A percentile compares a stretch with the other conserved stretches of the same genome.
These are phyloP conservation scores for Drosophila monieri DNA, from an alignment of 2,888 invertebrate genomes.

Conservation along the genomic window DNA sequence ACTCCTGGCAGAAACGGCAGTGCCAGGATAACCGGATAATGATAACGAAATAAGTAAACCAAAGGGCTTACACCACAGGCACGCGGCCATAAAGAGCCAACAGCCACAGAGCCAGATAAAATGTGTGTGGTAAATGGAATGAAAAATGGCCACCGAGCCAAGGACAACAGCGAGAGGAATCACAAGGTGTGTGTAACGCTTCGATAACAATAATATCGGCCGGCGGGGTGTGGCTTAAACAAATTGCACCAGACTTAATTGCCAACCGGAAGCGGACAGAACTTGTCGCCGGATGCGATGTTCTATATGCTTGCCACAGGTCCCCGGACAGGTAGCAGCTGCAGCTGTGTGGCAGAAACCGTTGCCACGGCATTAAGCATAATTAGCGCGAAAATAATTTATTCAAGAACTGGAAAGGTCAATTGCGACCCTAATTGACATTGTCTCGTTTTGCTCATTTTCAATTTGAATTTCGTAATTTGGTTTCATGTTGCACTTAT, in stretches of 20 bases:
- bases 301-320: conserved; percentile 25
- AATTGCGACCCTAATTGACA: conserved; percentile 28
- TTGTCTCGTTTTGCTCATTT: conserved; percentile 20
- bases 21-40: conserved; percentile 73
- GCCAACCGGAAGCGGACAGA: conserved; percentile 39
- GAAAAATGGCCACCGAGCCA: conserved; percentile 57
- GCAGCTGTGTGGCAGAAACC: conserved; percentile 17
- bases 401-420: conserved; percentile 59
- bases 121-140: conserved; percentile 68
- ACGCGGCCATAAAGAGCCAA: conserved; percentile 41
- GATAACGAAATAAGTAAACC: conserved; percentile 72
- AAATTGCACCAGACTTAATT: conserved; percentile 66
- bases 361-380: conserved; percentile 49
- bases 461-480: conserved; percentile 13
- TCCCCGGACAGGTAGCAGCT: conserved; percentile 52
- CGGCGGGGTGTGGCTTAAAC: conserved; percentile 49
- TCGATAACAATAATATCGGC: conserved; percentile 70
- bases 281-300: conserved; percentile 64
- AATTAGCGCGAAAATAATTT: conserved; percentile 69
- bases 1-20: conserved; percentile 27
- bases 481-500: conserved; percentile 16
- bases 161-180: conserved; percentile 18
- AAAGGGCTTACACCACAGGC: conserved; percentile 53
- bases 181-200: conserved; percentile 49
- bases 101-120: conserved; percentile 50